Conservation (phyloP, 2,888 invertebrate species). For the Noctua janthina region DNA sequence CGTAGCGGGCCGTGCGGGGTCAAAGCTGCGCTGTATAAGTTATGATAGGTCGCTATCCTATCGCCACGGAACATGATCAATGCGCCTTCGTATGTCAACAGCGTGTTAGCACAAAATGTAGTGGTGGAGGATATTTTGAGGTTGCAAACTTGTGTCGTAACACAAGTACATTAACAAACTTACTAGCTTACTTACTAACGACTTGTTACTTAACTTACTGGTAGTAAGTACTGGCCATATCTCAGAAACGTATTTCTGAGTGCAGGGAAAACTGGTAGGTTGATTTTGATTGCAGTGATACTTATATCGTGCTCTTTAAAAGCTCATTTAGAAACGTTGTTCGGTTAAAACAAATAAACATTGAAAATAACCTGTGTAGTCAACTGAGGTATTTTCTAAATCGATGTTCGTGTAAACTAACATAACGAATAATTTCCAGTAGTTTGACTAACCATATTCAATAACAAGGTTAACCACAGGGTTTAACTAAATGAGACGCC, state of each 20-base stretch:
- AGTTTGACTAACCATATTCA: background rate
- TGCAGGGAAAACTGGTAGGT: background rate
- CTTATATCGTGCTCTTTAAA: background rate
- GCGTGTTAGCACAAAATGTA: constrained; percentile 4
- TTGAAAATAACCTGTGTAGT: background rate
- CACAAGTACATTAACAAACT: background rate
- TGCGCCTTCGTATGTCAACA: constrained; percentile 28
- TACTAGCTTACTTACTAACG: background rate
- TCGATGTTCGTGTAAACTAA: constrained; percentile 1
- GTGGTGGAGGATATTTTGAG: background rate
- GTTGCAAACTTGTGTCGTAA: constrained; percentile 1
- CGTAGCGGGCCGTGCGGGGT: constrained; percentile 30
- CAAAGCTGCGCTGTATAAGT: constrained; percentile 34
- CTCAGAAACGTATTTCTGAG: background rate
- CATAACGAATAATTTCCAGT: background rate
- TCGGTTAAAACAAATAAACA: background rate
- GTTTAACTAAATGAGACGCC: constrained; percentile 7
- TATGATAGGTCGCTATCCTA: constrained; percentile 37
- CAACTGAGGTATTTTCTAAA: background rate
- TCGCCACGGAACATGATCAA: constrained; percentile 30
- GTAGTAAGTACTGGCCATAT: background rate
- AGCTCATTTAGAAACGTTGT: background rate
- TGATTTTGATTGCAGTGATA: background rate
- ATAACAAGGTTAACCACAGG: constrained; percentile 7
- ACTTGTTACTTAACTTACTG: background rate